These are phyloP conservation scores for Characodon lateralis DNA, from an alignment of 2,797 vertebrate genomes.

Conservation along the genomic window DNA sequence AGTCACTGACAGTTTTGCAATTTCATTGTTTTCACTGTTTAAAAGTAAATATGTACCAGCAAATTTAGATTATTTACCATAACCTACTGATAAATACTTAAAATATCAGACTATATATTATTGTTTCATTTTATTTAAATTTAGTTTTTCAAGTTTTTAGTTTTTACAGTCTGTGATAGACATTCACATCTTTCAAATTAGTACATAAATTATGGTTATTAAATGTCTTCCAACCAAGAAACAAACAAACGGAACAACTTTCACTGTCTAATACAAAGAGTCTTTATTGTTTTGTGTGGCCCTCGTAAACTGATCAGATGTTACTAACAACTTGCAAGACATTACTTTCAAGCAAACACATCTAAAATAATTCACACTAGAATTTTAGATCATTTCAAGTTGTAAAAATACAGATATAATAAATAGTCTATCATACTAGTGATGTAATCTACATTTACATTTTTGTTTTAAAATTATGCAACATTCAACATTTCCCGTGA, in stretches of 20 bases:
- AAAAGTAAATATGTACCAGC: neutral
- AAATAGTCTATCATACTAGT: neutral
- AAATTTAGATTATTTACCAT: neutral
- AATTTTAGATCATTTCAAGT: neutral
- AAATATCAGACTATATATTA: neutral
- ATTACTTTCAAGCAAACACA: neutral
- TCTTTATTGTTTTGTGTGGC: neutral
- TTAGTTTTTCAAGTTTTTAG: neutral
- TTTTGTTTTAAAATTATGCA: neutral
- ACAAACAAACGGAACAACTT: neutral
- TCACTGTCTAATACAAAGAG: neutral
- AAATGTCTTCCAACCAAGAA: neutral
- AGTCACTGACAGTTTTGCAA: neutral
- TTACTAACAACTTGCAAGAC: neutral
- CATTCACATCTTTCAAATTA: neutral
- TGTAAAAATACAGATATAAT: neutral
- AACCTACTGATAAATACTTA: neutral
- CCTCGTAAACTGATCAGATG: neutral
- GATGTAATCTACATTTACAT: neutral
- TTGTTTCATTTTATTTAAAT: neutral
- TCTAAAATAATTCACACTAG: neutral
- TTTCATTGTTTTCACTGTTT: neutral
- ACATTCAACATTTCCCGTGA: neutral
- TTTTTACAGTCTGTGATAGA: neutral
- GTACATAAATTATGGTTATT: neutral